Base-by-base conservation (phyloP, 1,140 invertebrate genomes). In the Drosophila sp. region DNA sequence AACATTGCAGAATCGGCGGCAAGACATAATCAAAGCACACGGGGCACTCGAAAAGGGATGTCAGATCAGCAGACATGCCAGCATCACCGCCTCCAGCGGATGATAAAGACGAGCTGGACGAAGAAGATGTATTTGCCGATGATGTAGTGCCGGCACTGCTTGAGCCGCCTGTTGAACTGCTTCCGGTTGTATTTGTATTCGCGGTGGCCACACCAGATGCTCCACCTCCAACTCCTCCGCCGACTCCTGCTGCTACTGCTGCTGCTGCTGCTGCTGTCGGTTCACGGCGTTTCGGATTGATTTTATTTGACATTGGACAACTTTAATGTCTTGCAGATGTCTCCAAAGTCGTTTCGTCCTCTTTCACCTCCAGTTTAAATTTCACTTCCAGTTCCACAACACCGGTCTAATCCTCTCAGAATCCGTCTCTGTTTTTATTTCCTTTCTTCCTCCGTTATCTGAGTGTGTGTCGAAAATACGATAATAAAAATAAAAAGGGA, bases 1-100 rank as follows among this genome's bases (percentile, higher is more conserved):
- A 96, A 92, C 96, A 97, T 92, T 97, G 96, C 89, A 97, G 93
- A 77, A 97, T 99, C 17, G 99, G 99, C 66, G 99, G 99, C 84
- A 99, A 93, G 68, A 99, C 99, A 95, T 99, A 99, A 93, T 99
- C 99, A 93, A 99, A 99, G 93, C 99, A 99, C 60, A 99, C 99
- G 8, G 99, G 99, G 93, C 99, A 99, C 93, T 99, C 99, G 93
- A 99, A 99, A 23, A 99, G 93, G 68, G 97, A 98, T 40, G 98
- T 98, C 86, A 99, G 92, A 92, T 99, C 98, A 76, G 96, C 95
- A 35, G 96, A 96, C 93, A 95, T 94, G 73, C 94, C 94, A 70
- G 93, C 91, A 91, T 91, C 91, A 84, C 90, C 91, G 76, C 91
- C 91, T 63, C 90, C 90, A 68, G 90, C 90, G 76, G 90, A 92